Evolutionary conservation across 2,797 vertebrate genomes (phyloP).

Genomic region (Chrysolophus pictus): DNA sequence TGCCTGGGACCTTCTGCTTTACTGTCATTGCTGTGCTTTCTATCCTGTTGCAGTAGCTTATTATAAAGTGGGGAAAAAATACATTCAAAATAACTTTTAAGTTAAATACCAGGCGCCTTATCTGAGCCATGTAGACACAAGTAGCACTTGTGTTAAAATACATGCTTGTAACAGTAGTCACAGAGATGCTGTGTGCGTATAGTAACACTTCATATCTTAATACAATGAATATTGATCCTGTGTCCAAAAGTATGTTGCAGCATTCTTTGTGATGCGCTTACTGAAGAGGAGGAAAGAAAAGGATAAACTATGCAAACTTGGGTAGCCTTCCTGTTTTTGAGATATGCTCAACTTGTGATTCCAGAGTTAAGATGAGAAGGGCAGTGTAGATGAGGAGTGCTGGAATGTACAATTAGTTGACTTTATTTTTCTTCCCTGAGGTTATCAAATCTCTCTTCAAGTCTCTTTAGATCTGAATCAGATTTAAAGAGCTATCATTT

Average conservation of each 20-base stretch:
- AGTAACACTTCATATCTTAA: not conserved
- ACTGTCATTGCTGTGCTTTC: too few species aligned
- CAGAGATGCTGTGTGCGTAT: not conserved
- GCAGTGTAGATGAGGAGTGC: not conserved
- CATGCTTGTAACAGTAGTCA: not conserved
- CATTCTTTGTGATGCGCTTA: not conserved
- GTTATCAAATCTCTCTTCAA: conserved; percentile 39
- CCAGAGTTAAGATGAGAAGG: not conserved
- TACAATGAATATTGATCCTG: not conserved
- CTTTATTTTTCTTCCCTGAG: conserved; percentile 28
- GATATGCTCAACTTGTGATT: not conserved
- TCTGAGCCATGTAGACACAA: not conserved
- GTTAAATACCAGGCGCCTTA: not conserved
- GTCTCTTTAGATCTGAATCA: conserved; percentile 35
- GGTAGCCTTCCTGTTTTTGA: not conserved
- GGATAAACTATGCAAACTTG: not conserved
- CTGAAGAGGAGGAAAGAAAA: not conserved
- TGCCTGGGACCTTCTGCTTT: too few species aligned
- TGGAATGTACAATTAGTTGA: not conserved
- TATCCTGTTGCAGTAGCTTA: not conserved
- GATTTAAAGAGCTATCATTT: conserved; percentile 14
- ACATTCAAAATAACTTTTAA: conserved; percentile 9
- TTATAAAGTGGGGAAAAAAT: not conserved
- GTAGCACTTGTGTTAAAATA: not conserved
- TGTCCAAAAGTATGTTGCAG: not conserved